Evolutionary conservation across 2,797 vertebrate genomes (phyloP).

Genomic region (Myripristis murdjan): DNA sequence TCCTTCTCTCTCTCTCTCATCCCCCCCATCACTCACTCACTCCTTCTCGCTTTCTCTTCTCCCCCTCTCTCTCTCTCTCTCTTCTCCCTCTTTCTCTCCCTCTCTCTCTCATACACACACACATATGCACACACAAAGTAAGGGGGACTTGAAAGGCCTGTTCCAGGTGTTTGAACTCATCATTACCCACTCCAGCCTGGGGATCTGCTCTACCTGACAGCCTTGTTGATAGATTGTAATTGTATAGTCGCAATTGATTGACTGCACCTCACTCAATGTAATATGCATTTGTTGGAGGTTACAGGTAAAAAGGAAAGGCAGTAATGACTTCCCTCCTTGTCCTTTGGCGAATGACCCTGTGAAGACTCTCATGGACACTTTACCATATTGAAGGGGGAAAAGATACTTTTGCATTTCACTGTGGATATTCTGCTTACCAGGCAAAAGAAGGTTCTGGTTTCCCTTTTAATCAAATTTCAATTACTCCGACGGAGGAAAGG

Average conservation of each 20-base stretch:
- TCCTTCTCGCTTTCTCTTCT: background rate
- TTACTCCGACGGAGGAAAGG: conserved; percentile 78
- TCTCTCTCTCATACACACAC: conserved; percentile 11
- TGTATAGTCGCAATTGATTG: conserved; percentile 81
- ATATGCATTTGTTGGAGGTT: conserved; percentile 84
- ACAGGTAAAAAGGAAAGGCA: conserved; percentile 74
- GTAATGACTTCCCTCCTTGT: conserved; percentile 81
- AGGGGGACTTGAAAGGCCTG: conserved; percentile 79
- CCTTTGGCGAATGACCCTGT: conserved; percentile 81
- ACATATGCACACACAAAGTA: conserved; percentile 36
- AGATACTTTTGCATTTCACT: conserved; percentile 77
- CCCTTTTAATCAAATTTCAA: conserved; percentile 87
- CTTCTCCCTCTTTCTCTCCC: background rate
- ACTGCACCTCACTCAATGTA: conserved; percentile 77
- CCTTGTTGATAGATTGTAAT: conserved; percentile 84
- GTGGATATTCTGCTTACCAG: conserved; percentile 79
- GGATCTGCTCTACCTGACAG: conserved; percentile 81
- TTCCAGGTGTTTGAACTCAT: conserved; percentile 86
- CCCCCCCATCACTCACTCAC: no score
- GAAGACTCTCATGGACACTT: conserved; percentile 74
- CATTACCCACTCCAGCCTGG: conserved; percentile 82
- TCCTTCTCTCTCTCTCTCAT: conserved; percentile 14
- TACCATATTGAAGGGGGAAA: conserved; percentile 71
- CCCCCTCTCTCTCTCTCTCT: background rate
- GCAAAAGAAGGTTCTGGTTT: conserved; percentile 78